Evolutionary conservation across 1,140 invertebrate species (phyloP).

Genomic region (Maniola jurtina): DNA sequence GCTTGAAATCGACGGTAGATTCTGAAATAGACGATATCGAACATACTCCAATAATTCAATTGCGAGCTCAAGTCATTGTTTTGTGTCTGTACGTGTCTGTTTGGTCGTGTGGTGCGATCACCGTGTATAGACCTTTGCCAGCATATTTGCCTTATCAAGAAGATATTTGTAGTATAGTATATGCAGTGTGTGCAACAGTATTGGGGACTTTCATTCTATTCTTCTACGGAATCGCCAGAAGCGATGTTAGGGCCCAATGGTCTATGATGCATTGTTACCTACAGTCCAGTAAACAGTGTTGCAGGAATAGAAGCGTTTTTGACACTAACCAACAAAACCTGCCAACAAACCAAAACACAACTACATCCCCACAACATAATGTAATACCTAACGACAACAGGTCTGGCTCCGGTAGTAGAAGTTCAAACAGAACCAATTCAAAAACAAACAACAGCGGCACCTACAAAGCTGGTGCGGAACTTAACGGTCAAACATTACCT

Average conservation of each 20-base stretch:
- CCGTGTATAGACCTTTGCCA: slow-evolving; percentile 83
- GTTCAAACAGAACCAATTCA: slow-evolving; percentile 78
- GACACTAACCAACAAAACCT: slow-evolving; percentile 81
- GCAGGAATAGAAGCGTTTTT: slow-evolving; percentile 82
- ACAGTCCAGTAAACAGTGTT: slow-evolving; percentile 81
- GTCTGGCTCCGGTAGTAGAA: slow-evolving; percentile 82
- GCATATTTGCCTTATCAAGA: slow-evolving; percentile 83
- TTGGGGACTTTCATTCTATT: slow-evolving; percentile 91
- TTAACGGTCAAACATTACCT: slow-evolving; percentile 72
- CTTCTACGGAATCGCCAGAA: slow-evolving; percentile 91
- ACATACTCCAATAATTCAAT: slow-evolving; percentile 88
- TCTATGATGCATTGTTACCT: slow-evolving; percentile 81
- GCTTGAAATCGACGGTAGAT: slow-evolving; percentile 83
- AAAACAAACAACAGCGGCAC: slow-evolving; percentile 80
- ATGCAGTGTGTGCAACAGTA: slow-evolving; percentile 84
- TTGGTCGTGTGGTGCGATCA: slow-evolving; percentile 86
- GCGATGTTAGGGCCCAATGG: slow-evolving; percentile 89
- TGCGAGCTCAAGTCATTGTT: slow-evolving; percentile 88
- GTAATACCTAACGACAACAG: slow-evolving; percentile 73
- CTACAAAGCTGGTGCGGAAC: slow-evolving; percentile 77
- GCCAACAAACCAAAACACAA: slow-evolving; percentile 68
- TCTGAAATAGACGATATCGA: slow-evolving; percentile 90
- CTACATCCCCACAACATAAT: slow-evolving; percentile 50
- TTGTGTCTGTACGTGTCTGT: slow-evolving; percentile 87
- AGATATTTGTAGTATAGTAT: slow-evolving; percentile 88